Percentiles rank a stretch among this genome's conserved stretches.
Conservation (phyloP, 2,888 invertebrate species). For the Aporophyla lueneburgensis region DNA sequence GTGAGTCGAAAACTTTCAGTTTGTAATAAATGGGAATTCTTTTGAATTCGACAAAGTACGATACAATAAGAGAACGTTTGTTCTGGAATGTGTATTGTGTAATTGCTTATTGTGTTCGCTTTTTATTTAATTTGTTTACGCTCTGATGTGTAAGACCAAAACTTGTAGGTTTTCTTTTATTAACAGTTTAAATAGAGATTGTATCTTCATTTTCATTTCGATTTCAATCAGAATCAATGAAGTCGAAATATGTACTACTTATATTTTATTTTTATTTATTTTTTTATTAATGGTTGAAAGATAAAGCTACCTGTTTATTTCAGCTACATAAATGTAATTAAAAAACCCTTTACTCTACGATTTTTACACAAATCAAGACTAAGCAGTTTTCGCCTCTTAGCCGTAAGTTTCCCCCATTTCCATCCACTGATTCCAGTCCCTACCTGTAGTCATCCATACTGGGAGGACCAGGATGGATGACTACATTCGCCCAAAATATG, state of each 20-base stretch:
- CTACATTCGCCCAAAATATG: too few species aligned
- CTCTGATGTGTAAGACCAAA: background rate
- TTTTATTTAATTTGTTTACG: constrained; percentile 25
- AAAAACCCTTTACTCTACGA: too few species aligned
- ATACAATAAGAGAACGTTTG: background rate
- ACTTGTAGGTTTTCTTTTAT: background rate
- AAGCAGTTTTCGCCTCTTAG: too few species aligned
- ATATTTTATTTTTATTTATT: too few species aligned
- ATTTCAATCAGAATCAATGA: background rate
- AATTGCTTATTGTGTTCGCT: constrained; percentile 21
- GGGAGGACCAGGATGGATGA: too few species aligned
- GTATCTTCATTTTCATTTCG: background rate
- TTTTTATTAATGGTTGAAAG: background rate
- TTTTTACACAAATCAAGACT: too few species aligned
- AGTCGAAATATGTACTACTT: background rate
- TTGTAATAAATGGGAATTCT: constrained; percentile 19
- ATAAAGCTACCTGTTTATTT: background rate
- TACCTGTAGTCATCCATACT: too few species aligned
- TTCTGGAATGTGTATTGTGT: constrained; percentile 10
- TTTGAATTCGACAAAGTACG: constrained; percentile 16
- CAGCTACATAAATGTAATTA: background rate
- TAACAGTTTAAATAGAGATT: background rate
- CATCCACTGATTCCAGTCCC: too few species aligned
- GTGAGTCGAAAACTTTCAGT: constrained; percentile 15
- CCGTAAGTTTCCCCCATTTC: too few species aligned